A percentile compares a stretch with the other conserved stretches of the same genome.
These are phyloP conservation scores for Condylura cristata DNA, from an alignment of 2,113 vertebrate genomes.

Conservation along the genomic window DNA sequence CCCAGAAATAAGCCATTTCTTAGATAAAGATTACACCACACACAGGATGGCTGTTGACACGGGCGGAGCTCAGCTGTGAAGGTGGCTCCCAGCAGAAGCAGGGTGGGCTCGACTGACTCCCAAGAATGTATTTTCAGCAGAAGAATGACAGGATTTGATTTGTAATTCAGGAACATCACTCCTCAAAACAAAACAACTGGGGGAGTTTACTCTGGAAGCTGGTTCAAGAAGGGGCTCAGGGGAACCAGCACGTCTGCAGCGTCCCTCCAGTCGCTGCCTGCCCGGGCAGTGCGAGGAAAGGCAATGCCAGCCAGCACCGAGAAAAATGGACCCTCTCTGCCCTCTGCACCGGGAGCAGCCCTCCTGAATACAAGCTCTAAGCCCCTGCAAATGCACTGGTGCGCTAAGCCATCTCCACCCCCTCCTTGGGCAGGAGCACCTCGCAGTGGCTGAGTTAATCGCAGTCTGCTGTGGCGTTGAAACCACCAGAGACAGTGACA, in stretches of 20 bases:
- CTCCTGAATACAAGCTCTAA: too few relatives aligned
- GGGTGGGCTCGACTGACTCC: neutral
- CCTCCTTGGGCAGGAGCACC: too few relatives aligned
- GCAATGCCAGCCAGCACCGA: neutral
- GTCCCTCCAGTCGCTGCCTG: neutral
- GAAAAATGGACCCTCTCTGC: neutral
- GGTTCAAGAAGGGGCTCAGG: neutral
- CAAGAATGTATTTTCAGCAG: neutral
- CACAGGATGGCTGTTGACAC: neutral
- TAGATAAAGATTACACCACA: neutral
- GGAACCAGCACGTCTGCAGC: neutral
- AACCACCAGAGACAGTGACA: too few relatives aligned
- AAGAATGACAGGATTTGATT: neutral
- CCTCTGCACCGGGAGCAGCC: too few relatives aligned
- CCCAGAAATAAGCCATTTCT: neutral
- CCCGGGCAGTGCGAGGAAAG: neutral
- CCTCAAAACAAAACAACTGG: neutral
- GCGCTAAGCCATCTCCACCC: too few relatives aligned
- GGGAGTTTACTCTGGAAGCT: neutral
- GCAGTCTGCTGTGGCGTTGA: too few relatives aligned
- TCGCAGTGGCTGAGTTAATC: too few relatives aligned
- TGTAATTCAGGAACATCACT: neutral
- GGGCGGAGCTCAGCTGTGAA: neutral
- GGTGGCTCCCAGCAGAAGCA: neutral
- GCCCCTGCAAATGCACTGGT: too few relatives aligned